Percentiles rank a stretch among this genome's conserved stretches.
Conservation (phyloP, 1,140 invertebrate genomes). For the Neodiprion pinetum region DNA sequence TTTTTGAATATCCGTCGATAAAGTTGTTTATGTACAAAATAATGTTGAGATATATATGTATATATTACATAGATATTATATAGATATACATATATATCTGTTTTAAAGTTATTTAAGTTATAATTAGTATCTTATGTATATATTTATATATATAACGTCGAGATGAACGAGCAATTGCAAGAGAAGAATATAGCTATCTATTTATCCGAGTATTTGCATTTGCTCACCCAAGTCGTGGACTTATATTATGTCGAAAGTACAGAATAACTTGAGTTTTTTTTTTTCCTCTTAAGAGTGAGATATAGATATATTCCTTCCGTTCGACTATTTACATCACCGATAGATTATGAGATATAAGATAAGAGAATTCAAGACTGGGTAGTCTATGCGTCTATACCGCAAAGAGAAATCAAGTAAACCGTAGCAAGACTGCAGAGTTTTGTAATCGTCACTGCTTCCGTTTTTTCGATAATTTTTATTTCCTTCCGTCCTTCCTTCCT, state of each 20-base stretch:
- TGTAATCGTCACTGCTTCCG: slow-evolving; percentile 30
- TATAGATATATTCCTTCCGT: background rate
- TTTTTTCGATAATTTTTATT: slow-evolving; percentile 18
- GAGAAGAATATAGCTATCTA: slow-evolving; percentile 8
- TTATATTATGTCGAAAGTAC: background rate
- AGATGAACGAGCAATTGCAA: background rate
- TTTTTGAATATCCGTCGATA: slow-evolving; percentile 55
- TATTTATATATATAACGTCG: too few species aligned
- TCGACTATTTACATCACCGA: too few species aligned
- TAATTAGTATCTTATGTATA: too few species aligned
- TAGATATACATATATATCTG: slow-evolving; percentile 19
- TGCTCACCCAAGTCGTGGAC: too few species aligned
- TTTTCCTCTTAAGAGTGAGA: background rate
- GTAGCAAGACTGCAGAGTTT: slow-evolving; percentile 20
- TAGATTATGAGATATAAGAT: too few species aligned
- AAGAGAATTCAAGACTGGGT: too few species aligned
- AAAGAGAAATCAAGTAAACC: too few species aligned
- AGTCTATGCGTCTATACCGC: too few species aligned
- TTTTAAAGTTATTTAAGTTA: background rate
- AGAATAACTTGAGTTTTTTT: background rate
- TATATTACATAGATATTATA: slow-evolving; percentile 38
- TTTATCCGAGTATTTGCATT: background rate
- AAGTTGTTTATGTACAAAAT: slow-evolving; percentile 58
- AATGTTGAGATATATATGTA: slow-evolving; percentile 53
- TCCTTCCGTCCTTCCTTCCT: background rate